A percentile compares a stretch with the other conserved stretches of the same genome.
Conservation (phyloP, 2,113 vertebrate genomes). For the Myodes glareolus region DNA sequence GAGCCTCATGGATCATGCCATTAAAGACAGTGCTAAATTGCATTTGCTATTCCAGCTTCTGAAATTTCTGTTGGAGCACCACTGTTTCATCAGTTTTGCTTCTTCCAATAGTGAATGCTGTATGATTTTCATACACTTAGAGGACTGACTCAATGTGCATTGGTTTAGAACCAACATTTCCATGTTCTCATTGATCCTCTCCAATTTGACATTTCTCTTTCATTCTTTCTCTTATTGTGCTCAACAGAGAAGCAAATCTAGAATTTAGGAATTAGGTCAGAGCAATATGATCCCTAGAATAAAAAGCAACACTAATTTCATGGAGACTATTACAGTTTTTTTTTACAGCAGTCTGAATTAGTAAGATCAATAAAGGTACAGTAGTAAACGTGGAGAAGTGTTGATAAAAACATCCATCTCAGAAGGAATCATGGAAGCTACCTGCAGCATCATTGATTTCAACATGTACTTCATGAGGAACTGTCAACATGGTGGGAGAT, state of each 20-base stretch:
- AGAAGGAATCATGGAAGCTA: neutral
- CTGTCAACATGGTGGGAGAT: neutral
- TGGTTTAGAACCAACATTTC: constrained; percentile 15
- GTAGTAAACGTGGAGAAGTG: neutral
- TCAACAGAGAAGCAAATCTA: neutral
- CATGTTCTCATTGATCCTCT: neutral
- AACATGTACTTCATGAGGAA: neutral
- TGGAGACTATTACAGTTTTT: neutral
- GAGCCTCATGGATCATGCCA: neutral
- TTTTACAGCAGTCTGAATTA: neutral
- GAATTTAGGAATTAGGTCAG: neutral
- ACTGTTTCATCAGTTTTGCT: neutral
- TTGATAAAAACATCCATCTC: neutral
- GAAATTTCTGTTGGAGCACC: neutral
- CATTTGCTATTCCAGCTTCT: neutral
- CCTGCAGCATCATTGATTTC: neutral
- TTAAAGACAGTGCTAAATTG: neutral
- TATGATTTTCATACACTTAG: neutral
- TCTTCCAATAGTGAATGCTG: neutral
- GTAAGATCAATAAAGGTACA: neutral
- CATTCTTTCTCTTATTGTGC: neutral
- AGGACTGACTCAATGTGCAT: neutral
- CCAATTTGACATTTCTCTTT: neutral
- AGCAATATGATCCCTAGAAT: neutral
- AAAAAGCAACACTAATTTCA: neutral